A percentile compares a stretch with the other conserved stretches of the same genome.
These are phyloP conservation scores for Schizopygopsis malacanthus DNA, from an alignment of 2,797 vertebrate genomes.

Conservation along the genomic window DNA sequence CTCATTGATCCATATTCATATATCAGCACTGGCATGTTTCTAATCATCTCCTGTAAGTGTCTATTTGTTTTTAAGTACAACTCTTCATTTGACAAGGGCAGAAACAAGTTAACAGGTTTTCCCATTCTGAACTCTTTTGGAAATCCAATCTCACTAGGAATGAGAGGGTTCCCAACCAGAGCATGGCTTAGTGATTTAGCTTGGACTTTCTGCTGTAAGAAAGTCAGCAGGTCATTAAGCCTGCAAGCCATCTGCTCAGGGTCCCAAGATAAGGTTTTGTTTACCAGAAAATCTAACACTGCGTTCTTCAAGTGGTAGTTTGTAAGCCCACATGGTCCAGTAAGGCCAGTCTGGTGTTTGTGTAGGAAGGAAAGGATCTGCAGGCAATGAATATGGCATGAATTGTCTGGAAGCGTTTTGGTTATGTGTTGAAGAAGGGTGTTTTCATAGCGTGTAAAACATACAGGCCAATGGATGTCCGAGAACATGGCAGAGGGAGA, in stretches of 20 bases:
- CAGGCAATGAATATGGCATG: slow-evolving; percentile 87
- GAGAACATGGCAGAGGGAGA: slow-evolving; percentile 63
- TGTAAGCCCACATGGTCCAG: slow-evolving; percentile 80
- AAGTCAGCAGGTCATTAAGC: slow-evolving; percentile 82
- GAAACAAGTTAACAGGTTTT: slow-evolving; percentile 88
- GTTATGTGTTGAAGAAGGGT: slow-evolving; percentile 78
- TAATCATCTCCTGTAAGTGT: slow-evolving; percentile 87
- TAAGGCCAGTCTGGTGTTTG: slow-evolving; percentile 81
- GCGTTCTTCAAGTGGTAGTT: slow-evolving; percentile 86
- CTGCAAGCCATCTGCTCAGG: slow-evolving; percentile 70
- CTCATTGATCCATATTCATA: slow-evolving; percentile 75
- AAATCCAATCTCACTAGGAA: slow-evolving; percentile 74
- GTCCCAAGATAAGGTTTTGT: slow-evolving; percentile 77
- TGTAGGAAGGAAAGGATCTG: slow-evolving; percentile 88
- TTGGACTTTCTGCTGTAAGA: slow-evolving; percentile 83
- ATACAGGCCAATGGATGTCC: slow-evolving; percentile 84
- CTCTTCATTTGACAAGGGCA: slow-evolving; percentile 76
- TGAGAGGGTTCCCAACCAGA: slow-evolving; percentile 83
- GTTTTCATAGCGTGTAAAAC: slow-evolving; percentile 83
- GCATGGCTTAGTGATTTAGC: slow-evolving; percentile 83
- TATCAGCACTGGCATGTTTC: slow-evolving; percentile 83
- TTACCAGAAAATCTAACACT: slow-evolving; percentile 82
- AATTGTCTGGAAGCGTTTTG: slow-evolving; percentile 77
- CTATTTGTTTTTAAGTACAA: slow-evolving; percentile 78
- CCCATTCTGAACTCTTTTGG: slow-evolving; percentile 75